Evolutionary conservation across 2,797 vertebrate genomes (phyloP), one percentile per base, ranked within the genome.

Genomic region (Anniella stebbinsi): DNA sequence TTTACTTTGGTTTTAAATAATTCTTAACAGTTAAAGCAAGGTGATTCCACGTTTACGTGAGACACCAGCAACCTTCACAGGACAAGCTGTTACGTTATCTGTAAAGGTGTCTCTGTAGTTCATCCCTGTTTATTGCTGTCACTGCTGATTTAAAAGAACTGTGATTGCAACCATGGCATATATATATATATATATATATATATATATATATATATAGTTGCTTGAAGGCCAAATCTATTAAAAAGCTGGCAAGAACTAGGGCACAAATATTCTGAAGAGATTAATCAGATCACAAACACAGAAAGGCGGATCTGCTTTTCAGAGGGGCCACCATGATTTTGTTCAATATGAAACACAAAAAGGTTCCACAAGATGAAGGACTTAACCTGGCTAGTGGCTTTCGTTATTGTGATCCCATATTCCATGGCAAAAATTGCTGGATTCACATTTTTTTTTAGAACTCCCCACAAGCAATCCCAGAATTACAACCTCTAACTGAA

Each of bases 101-200:
- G 12, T 67, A 54, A 67, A 60, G 28, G 63, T 80, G 66, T 57
- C 72, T 78, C 76, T 23, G 48, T 41, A 45, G 25, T 89, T 80
- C 75, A 60, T 70, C 67, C 48, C 66, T 33, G 66, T 48, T 70
- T 70, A 85, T 48, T 80, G 75, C 83, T 63, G 83, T 86, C 88
- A 72, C 83, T 72, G 66, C 67, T 89, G 76, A 85, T 89, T 89
- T 89, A 80, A 89, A 85, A 86, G 88, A 86, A 85, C 12, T 23
- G 66, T 72, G 88, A 89, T 80, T 80, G 66, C 8, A 85, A n/a
- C n/a, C 7, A 28, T 51, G 23, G n/a, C 23, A 33, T 63, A 4
- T n/a, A 8, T 73, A 33, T 36, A 33, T 33, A 12, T 57, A 38
- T 86, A 36, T 45, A 7, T 7, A 60, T 41, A 78, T 18, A 8